Evolutionary conservation across 2,888 invertebrate genomes (phyloP).

Genomic region (Trissolcus japonicus): DNA sequence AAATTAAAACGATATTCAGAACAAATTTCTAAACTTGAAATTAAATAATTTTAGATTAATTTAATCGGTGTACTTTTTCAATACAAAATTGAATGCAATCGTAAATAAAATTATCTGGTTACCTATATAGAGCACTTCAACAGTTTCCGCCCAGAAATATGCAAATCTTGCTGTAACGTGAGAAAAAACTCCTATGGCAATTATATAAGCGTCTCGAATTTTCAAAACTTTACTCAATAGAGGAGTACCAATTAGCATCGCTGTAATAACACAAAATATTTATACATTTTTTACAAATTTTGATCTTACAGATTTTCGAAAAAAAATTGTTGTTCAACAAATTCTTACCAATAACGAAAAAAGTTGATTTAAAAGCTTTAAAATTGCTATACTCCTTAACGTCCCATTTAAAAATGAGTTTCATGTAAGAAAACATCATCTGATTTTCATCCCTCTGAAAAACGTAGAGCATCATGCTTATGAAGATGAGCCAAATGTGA

Average conservation of each 20-base stretch:
- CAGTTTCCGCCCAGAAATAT: slow-evolving; percentile 80
- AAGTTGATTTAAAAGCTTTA: slow-evolving; percentile 83
- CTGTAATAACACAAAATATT: slow-evolving; percentile 59
- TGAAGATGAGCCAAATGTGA: slow-evolving; percentile 83
- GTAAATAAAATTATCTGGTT: slow-evolving; percentile 2
- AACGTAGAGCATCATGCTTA: slow-evolving; percentile 87
- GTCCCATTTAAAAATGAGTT: slow-evolving; percentile 85
- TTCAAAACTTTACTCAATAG: slow-evolving; percentile 82
- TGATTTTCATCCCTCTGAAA: slow-evolving; percentile 90
- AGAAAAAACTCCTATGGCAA: slow-evolving; percentile 84
- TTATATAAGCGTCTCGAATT: slow-evolving; percentile 84
- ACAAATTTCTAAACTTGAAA: too few species aligned
- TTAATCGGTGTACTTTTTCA: neutral
- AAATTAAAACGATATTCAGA: neutral
- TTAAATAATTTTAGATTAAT: neutral
- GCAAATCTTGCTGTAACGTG: slow-evolving; percentile 84
- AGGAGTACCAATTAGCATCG: slow-evolving; percentile 84
- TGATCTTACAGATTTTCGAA: neutral
- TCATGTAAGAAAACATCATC: slow-evolving; percentile 86
- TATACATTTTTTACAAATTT: too few species aligned
- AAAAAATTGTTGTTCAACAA: neutral
- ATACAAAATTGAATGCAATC: neutral
- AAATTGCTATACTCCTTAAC: slow-evolving; percentile 84
- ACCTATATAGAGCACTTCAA: slow-evolving; percentile 81
- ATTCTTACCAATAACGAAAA: slow-evolving; percentile 81